Percentiles rank a stretch among this genome's conserved stretches.
Conservation (phyloP, 2,797 vertebrate species). For the Eutrigla gurnardus region DNA sequence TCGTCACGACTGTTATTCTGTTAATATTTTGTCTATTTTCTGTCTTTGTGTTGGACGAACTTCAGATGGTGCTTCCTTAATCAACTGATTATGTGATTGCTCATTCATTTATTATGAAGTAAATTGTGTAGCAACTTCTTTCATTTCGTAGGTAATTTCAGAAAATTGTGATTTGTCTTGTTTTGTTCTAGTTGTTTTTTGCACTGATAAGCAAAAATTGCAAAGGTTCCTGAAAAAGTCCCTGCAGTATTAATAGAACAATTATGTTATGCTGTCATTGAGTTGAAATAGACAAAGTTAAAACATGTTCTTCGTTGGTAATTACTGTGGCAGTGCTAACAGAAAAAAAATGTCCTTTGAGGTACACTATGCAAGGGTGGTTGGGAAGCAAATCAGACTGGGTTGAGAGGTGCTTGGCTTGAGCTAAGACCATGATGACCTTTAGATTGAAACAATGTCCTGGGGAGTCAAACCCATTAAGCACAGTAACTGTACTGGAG, state of each 20-base stretch:
- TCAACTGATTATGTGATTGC: too few relatives aligned
- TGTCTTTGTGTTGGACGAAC: too few relatives aligned
- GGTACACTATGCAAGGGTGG: conserved; percentile 14
- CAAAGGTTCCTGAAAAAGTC: not conserved
- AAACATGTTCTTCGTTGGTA: conserved; percentile 4
- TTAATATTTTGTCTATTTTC: too few relatives aligned
- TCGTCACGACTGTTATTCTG: too few relatives aligned
- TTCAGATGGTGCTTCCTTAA: too few relatives aligned
- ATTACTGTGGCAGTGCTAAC: conserved; percentile 25
- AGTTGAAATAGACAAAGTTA: conserved; percentile 3
- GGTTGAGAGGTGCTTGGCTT: conserved; percentile 51
- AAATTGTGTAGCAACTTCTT: too few relatives aligned
- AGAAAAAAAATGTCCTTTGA: conserved; percentile 45
- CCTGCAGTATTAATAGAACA: not conserved
- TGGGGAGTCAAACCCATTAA: conserved; percentile 72
- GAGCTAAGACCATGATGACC: conserved; percentile 66
- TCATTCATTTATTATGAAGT: too few relatives aligned
- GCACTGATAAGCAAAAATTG: not conserved
- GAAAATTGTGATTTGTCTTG: too few relatives aligned
- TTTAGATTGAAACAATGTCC: conserved; percentile 78
- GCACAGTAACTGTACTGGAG: conserved; percentile 58
- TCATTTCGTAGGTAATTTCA: too few relatives aligned
- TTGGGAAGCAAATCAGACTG: conserved; percentile 54
- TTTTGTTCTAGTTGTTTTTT: not conserved
- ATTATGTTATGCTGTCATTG: not conserved